Base-by-base conservation (phyloP, 2,113 vertebrate species). In the Microcebus jonahi region DNA sequence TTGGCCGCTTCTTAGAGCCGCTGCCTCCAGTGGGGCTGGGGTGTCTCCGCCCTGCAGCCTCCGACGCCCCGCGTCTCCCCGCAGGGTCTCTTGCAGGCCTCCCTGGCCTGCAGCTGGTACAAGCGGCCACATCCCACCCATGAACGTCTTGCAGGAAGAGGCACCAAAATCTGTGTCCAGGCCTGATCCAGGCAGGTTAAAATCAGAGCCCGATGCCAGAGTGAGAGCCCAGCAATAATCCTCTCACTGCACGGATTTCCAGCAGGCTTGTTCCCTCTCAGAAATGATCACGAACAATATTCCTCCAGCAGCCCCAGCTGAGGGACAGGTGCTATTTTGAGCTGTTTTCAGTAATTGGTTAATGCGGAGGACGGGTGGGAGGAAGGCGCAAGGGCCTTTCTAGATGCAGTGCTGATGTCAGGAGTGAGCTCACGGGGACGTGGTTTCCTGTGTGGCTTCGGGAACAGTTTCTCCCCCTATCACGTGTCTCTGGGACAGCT, bases 301-400 rank as follows among this genome's bases (percentile, higher is more conserved):
- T 98, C 73, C 34, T 36, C 92, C 57, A 7, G 96, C 96, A 95
- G 80, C 87, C 91, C 77, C 88, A 36, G 98, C 79, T 77, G 76
- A 97, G 95, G 76, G 91, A 90, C 89, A 79, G 79, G 94, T 89
- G 97, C 98, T 98, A 97, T 98, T 98, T 97, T 77, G 96, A 97
- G 97, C 94, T 97, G 59, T 97, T 97, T 97, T 82, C 90, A 42
- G 75, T 97, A 97, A 98, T 82, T 98, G 97, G 95, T 96, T 98
- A 98, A 98, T 92, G 53, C 8, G 11, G 83, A 27, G 92, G 88
- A 90, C 45, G 90, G 53, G 31, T 96, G 89, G 89, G 95, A 94
- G 67, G 92, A 94, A 25, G 96, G 88, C 61, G 36, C 95, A 92
- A 67, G 15, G 61, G 63, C 76, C 70, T n/a, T 57, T 42, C 8